These are phyloP conservation scores for Aldrovandia affinis DNA, from an alignment of 2,797 vertebrate species.

Conservation along the genomic window DNA sequence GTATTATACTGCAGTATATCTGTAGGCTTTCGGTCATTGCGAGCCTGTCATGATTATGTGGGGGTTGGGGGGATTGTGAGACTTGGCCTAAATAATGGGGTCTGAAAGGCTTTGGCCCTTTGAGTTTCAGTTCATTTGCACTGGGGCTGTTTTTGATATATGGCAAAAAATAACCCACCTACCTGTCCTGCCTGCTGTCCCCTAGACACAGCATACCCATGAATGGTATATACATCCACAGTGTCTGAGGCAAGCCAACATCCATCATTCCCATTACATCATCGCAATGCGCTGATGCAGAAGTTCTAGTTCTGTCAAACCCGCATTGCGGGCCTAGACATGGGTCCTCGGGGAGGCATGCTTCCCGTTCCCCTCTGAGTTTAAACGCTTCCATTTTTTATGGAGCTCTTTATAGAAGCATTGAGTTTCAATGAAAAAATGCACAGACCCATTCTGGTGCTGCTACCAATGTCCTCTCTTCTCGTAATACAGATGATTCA, in stretches of 20 bases:
- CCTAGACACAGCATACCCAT: conserved; percentile 18
- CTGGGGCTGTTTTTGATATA: conserved; percentile 38
- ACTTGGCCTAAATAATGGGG: neutral
- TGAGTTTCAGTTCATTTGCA: neutral
- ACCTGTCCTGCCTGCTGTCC: neutral
- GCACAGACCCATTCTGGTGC: neutral
- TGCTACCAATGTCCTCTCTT: neutral
- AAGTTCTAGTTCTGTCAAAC: conserved; percentile 50
- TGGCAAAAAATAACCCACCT: conserved; percentile 40
- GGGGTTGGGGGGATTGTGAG: neutral
- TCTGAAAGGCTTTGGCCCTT: neutral
- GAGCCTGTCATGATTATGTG: conserved; percentile 29
- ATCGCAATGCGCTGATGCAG: conserved; percentile 46
- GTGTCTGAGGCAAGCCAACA: conserved; percentile 34
- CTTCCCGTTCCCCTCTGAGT: conserved; percentile 40
- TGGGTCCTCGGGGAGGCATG: conserved; percentile 39
- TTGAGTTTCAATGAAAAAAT: conserved; percentile 25
- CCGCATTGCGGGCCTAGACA: conserved; percentile 43
- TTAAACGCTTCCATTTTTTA: conserved; percentile 52
- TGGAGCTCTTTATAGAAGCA: conserved; percentile 47
- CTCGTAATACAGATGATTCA: neutral
- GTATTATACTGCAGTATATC: conserved; percentile 52
- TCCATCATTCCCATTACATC: conserved; percentile 58
- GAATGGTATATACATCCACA: neutral
- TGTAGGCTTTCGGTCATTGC: conserved; percentile 55